These are phyloP conservation scores for Mycetomoellerius zeteki DNA, from an alignment of 1,140 invertebrate species.

Conservation along the genomic window DNA sequence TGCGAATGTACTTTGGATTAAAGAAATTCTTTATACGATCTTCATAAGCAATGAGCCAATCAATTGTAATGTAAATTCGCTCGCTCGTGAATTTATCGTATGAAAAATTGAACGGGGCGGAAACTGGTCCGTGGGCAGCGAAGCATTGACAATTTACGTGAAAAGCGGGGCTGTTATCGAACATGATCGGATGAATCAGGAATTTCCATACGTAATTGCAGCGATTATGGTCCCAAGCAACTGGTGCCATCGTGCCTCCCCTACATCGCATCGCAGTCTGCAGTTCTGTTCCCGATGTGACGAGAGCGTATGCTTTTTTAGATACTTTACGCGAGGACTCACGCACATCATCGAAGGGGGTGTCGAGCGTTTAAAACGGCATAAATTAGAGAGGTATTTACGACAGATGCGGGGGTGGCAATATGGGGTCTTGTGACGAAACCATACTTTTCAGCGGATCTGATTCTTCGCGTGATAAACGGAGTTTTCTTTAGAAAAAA, in stretches of 20 bases:
- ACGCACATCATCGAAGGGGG: constrained; percentile 67
- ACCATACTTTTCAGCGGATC: constrained; percentile 68
- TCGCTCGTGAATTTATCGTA: neutral
- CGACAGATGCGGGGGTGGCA: constrained; percentile 79
- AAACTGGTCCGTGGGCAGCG: neutral
- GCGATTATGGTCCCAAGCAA: constrained; percentile 83
- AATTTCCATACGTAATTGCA: constrained; percentile 86
- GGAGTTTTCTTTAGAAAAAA: neutral
- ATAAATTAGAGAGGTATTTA: constrained; percentile 82
- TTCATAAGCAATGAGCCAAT: neutral
- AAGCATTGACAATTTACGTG: constrained; percentile 66
- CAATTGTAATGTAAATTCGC: neutral
- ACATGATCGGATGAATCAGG: constrained; percentile 83
- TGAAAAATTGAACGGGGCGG: neutral
- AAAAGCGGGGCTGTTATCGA: constrained; percentile 69
- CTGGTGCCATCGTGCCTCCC: constrained; percentile 77
- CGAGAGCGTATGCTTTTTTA: constrained; percentile 53
- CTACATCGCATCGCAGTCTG: constrained; percentile 66
- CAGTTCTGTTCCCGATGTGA: constrained; percentile 48
- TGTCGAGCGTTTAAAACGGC: constrained; percentile 83
- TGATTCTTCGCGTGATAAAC: constrained; percentile 57
- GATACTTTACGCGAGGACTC: constrained; percentile 34
- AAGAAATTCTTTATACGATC: neutral
- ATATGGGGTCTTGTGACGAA: constrained; percentile 74
- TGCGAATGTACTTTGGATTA: neutral